Base-by-base conservation (phyloP, 2,888 invertebrate genomes). In the Rhopalosiphum nymphaeae region DNA sequence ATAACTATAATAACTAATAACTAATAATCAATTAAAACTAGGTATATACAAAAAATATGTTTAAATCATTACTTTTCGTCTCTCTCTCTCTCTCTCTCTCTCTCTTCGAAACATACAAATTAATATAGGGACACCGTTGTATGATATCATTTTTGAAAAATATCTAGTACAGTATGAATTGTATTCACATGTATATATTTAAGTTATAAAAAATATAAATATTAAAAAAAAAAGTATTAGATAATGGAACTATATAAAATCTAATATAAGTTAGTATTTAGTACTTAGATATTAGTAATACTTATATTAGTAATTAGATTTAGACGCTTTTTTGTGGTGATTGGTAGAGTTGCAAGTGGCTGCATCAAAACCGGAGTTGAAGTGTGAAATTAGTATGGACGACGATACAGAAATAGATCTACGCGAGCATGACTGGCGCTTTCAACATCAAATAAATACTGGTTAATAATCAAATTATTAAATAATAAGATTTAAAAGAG, bases 401-500 rank as follows among this genome's bases (percentile, higher is more conserved):
- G 96, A 96, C 95, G 96, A 96, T 95, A 96, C 96, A 91, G 96
- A 96, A 95, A 96, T 96, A 95, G 96, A 96, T 95, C 96, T 96
- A 94, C 96, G 96, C 95, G 96, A 96, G 96, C 96, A 96, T 95
- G 96, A 96, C 96, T 96, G 96, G 96, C 96, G 96, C 94, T 96
- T 96, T 96, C 94, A 94, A 91, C 94, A 94, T 94, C 94, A 94
- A 91, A 91, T 87, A 94, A 91, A 94, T n/a, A 91, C 85, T 21
- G 94, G 94, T 94, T 91, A 94, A 86, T 94, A 94, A 67, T 91
- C 87, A 91, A 57, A 86, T 53, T 94, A 91, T 53, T 91, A 86
- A 87, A 84, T 89, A 93, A 78, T 88, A 78, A 26, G 84, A 84
- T 84, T 26, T 57, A 29, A 84, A 16, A 44, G 21, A 42, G 0